Evolutionary conservation across 2,888 invertebrate genomes (phyloP), one percentile per base, ranked within the genome.

Genomic region (Ectemnius continuus): DNA sequence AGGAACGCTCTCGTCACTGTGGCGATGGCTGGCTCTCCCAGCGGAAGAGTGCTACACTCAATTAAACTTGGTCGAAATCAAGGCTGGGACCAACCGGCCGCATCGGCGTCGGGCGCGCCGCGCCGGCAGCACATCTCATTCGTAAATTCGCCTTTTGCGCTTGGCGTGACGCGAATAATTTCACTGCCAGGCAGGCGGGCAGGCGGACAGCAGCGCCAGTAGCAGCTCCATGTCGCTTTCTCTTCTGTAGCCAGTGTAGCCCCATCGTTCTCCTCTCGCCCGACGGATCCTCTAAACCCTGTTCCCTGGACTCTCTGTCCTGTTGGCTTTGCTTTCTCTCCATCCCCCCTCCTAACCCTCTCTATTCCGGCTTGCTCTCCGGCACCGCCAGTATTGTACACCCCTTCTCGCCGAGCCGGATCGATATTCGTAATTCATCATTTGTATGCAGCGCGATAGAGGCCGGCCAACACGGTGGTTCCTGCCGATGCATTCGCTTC

Each of bases 401-500:
- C 79, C 62, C 71, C 78, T 71, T 64, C 45, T 8, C 36, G 36
- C 46, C 67, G 36, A 77, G 57, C 59, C 72, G 79, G 87, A 87
- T 89, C 89, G 88, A 90, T 90, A 88, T 87, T 86, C 86, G 89
- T 90, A 90, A 90, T 90, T 89, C 88, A 89, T 90, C 89, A 90
- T 90, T 90, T 90, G 89, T 90, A 90, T 90, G 90, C 90, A 87
- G 83, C 86, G 84, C 84, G 86, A 84, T 85, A 85, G 81, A 85
- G 86, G 77, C 83, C 86, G 73, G 72, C 80, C 80, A 74, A 76
- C 75, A 83, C 75, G 83, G 66, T 75, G 80, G 67, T 77, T 80
- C 78, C 80, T 70, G 75, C 72, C 76, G 76, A 72, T 81, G 78
- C 73, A 80, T 76, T 74, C 72, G 82, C 77, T 75, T 64, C 78